phyloP scores from a whole-genome alignment of 1,140 invertebrate genomes.

The Drosophila gunungcola region DNA sequence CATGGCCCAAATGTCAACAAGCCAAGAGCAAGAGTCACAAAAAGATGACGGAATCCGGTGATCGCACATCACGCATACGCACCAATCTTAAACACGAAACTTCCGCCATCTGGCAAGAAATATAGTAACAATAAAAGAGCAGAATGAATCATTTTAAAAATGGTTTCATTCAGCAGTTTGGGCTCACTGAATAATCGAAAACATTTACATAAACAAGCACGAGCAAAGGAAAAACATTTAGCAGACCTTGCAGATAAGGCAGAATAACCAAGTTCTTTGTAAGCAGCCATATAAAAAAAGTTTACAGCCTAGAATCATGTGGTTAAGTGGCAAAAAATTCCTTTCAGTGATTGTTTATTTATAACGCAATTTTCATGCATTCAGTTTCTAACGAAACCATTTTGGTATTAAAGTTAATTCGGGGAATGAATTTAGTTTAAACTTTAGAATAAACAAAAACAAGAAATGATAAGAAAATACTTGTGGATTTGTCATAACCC shows the following conservation, averaged over 20 bases:
- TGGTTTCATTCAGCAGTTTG: constrained; percentile 1
- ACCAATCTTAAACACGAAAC: constrained; percentile 1
- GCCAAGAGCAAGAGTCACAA: constrained; percentile 10
- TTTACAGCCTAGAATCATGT: constrained; percentile 8
- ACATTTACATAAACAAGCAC: constrained; percentile 29
- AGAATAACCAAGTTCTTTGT: constrained; percentile 17
- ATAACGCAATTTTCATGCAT: not conserved
- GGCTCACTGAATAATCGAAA: not conserved
- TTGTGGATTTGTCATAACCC: no score
- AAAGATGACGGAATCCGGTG: constrained; percentile 31
- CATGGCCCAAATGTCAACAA: constrained; percentile 32
- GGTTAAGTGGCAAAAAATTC: constrained; percentile 1
- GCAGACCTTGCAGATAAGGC: constrained; percentile 38
- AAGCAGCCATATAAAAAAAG: constrained; percentile 1
- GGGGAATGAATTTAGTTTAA: no score
- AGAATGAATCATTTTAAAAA: constrained; percentile 2
- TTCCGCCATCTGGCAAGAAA: constrained; percentile 14
- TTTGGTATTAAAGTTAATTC: no score
- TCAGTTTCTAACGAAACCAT: no score
- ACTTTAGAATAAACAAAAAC: not conserved
- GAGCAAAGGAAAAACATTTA: not conserved
- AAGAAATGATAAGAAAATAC: not conserved
- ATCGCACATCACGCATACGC: constrained; percentile 2
- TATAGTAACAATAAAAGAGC: constrained; percentile 1
- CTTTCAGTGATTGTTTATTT: not conserved